These are phyloP conservation scores for Toxotes jaculatrix DNA, from an alignment of 2,113 vertebrate genomes.

Conservation along the genomic window DNA sequence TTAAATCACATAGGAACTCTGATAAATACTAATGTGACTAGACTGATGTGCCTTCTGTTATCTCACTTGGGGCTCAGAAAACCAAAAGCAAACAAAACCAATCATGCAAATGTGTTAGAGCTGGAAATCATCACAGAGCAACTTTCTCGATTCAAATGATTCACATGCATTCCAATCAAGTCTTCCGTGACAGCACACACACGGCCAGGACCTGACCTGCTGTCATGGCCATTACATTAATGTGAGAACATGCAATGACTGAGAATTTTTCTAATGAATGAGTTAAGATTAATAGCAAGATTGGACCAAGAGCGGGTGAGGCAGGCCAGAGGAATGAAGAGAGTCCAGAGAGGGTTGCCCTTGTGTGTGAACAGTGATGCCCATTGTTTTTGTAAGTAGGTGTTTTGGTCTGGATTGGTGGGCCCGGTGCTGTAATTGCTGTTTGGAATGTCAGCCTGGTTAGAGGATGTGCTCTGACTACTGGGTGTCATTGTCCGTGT, in stretches of 20 bases:
- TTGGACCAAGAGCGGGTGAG: conserved; percentile 70
- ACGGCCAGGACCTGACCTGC: conserved; percentile 32
- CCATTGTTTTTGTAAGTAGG: conserved; percentile 83
- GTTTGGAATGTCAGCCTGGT: conserved; percentile 82
- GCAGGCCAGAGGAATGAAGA: conserved; percentile 67
- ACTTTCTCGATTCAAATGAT: not conserved
- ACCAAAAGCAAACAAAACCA: conserved; percentile 12
- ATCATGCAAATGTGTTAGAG: not conserved
- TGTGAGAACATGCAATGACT: conserved; percentile 70
- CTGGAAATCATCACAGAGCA: conserved; percentile 4
- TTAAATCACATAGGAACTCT: not conserved
- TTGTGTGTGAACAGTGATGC: conserved; percentile 81
- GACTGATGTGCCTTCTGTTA: not conserved
- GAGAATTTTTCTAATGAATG: conserved; percentile 75
- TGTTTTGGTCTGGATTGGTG: conserved; percentile 83
- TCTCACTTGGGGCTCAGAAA: not conserved
- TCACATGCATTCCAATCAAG: conserved; percentile 18
- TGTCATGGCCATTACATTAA: conserved; percentile 68
- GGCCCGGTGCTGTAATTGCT: conserved; percentile 81
- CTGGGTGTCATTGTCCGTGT: conserved; percentile 82
- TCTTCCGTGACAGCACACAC: conserved; percentile 21
- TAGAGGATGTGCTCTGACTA: conserved; percentile 78
- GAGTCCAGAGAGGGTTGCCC: conserved; percentile 71
- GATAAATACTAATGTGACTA: not conserved
- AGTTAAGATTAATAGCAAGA: conserved; percentile 84